Base-by-base conservation (phyloP, 2,888 invertebrate species). In the Orthosia gracilis region DNA sequence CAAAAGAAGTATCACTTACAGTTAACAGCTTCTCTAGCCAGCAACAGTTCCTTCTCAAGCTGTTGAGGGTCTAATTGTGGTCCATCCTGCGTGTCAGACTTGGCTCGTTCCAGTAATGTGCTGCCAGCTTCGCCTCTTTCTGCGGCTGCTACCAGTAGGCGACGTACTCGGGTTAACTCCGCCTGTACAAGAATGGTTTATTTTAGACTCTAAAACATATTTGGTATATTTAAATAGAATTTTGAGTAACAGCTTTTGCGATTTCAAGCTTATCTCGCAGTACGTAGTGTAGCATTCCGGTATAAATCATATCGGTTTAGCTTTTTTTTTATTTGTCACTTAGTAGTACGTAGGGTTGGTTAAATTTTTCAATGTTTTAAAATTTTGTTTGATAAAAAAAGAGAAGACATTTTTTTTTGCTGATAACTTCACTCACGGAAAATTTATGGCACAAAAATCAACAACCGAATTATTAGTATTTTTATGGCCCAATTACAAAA, bases 1-100 rank as follows among this genome's bases (percentile, higher is more conserved):
- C 3, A 26, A 50, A 31, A 23, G 4, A 49, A 71, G 45, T 21
- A 17, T 0, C 1, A 91, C 96, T 96, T 83, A 96, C 96, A 96
- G 73, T 94, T 97, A 47, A 98, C 97, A 63, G 98, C 98, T 94
- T 98, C 98, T 92, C 98, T 97, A 26, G 98, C 98, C 80, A 98
- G 97, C 76, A 98, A 97, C 75, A 98, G 96, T 89, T 98, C 98
- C 89, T 97, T 97, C 89, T 98, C 98, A 64, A 98, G 93, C 73
- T 97, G 97, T 76, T 97, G 94, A 87, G 97, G 97, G 68, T 97
- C 97, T 0, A 95, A 86, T 3, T 97, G 92, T 91, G 97, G 58
- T 18, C 67, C 85, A 5, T 82, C 82, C 23, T 85, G 83, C 0
- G 64, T 89, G 80, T 94, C 97, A n/a, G 96, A 97, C 66, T 97